Evolutionary conservation across 2,113 vertebrate species (phyloP).

Genomic region (Turnix velox): DNA sequence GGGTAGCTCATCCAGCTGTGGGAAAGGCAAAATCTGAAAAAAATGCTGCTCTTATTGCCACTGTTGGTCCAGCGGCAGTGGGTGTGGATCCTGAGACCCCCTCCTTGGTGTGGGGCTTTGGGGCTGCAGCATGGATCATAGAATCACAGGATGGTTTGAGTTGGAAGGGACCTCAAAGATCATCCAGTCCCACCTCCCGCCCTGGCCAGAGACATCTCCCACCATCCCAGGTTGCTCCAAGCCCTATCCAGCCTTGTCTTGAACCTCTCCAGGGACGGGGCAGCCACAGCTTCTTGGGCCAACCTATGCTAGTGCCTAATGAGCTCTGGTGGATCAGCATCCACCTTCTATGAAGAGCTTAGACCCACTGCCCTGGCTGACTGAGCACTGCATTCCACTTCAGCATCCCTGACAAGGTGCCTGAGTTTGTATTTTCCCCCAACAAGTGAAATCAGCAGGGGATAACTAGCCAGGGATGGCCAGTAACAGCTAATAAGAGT

Average conservation of each 20-base stretch:
- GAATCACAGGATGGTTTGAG: too few relatives aligned
- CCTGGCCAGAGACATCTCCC: too few relatives aligned
- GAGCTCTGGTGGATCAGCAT: background rate
- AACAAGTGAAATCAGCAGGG: background rate
- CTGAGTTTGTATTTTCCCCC: background rate
- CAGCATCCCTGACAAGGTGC: background rate
- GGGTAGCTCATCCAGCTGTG: background rate
- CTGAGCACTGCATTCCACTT: background rate
- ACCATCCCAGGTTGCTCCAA: too few relatives aligned
- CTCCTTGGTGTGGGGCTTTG: background rate
- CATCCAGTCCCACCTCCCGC: too few relatives aligned
- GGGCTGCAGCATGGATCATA: background rate
- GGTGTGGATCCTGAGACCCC: rapidly evolving
- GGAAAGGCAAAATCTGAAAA: background rate
- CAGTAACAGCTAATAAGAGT: background rate
- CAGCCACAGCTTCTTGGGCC: too few relatives aligned
- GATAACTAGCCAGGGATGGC: background rate
- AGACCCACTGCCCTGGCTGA: background rate
- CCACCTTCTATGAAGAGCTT: background rate
- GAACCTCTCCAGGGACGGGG: too few relatives aligned
- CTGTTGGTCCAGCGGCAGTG: background rate
- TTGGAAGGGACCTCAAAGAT: too few relatives aligned
- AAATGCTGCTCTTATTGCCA: background rate
- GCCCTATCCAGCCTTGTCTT: too few relatives aligned
- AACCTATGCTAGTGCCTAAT: too few relatives aligned